Conservation (phyloP, 2,888 invertebrate genomes). For the Bombylius discolor region DNA sequence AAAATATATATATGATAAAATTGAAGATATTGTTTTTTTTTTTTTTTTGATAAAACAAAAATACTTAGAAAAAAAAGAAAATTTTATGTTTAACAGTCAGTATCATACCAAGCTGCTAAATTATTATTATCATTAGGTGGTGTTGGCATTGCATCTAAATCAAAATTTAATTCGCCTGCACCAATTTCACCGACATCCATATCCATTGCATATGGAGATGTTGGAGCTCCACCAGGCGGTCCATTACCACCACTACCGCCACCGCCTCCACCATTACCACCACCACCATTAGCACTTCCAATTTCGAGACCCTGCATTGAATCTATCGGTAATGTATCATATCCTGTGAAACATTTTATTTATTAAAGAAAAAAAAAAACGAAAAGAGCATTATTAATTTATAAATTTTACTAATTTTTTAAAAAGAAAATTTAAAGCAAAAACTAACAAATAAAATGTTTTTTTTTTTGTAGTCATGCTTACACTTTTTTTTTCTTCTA, state of each 20-base stretch:
- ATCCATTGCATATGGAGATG: constrained; percentile 65
- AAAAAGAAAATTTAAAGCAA: no score
- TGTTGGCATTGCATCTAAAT: constrained; percentile 61
- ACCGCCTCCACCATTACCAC: constrained; percentile 18
- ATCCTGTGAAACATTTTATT: constrained; percentile 46
- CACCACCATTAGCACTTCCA: constrained; percentile 40
- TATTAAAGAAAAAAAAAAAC: neutral
- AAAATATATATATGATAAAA: neutral
- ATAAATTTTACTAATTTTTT: no score
- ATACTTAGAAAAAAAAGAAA: no score
- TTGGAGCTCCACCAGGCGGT: constrained; percentile 34
- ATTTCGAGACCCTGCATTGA: constrained; percentile 91
- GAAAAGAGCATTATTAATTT: no score
- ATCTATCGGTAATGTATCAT: constrained; percentile 96
- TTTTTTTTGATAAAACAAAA: neutral
- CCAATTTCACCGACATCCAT: constrained; percentile 73
- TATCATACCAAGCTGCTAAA: constrained; percentile 95
- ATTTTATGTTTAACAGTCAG: constrained; percentile 58
- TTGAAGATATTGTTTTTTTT: neutral
- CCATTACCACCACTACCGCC: constrained; percentile 23
- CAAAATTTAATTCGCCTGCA: constrained; percentile 63
- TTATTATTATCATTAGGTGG: constrained; percentile 85
- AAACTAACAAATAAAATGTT: no score
- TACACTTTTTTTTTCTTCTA: no score
- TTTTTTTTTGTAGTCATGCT: no score